Conservation (phyloP, 2,888 invertebrate genomes). For the Eledone cirrhosa region DNA sequence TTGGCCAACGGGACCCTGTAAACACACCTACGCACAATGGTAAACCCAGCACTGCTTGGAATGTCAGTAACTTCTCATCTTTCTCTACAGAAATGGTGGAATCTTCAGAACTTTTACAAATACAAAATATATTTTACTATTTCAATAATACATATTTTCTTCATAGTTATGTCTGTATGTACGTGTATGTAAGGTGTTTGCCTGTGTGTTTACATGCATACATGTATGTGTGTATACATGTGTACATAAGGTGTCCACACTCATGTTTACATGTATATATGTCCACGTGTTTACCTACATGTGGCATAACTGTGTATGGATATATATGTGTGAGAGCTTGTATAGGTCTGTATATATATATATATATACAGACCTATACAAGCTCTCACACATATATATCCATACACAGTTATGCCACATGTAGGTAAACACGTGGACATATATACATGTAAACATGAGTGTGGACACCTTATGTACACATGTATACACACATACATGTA, state of each 20-base stretch:
- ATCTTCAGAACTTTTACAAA: no score
- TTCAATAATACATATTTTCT: no score
- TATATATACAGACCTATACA: not conserved
- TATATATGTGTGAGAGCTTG: not conserved
- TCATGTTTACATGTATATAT: not conserved
- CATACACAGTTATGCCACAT: not conserved
- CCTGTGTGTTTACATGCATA: not conserved
- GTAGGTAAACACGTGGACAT: not conserved
- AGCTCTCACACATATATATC: not conserved
- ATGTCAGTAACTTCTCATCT: no score
- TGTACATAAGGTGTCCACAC: not conserved
- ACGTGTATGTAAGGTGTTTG: not conserved
- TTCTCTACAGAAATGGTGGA: no score
- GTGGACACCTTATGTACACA: conserved; percentile 34
- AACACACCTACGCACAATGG: no score
- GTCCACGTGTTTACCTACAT: not conserved
- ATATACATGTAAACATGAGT: not conserved
- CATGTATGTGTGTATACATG: not conserved
- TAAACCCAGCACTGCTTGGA: no score
- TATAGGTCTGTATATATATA: not conserved
- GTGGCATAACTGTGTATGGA: no score
- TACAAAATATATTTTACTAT: no score
- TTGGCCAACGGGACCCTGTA: no score
- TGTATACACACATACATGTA: conserved; percentile 28
- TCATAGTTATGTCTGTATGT: not conserved